Conservation (phyloP, 2,888 invertebrate species). For the Tetranychus truncatus region DNA sequence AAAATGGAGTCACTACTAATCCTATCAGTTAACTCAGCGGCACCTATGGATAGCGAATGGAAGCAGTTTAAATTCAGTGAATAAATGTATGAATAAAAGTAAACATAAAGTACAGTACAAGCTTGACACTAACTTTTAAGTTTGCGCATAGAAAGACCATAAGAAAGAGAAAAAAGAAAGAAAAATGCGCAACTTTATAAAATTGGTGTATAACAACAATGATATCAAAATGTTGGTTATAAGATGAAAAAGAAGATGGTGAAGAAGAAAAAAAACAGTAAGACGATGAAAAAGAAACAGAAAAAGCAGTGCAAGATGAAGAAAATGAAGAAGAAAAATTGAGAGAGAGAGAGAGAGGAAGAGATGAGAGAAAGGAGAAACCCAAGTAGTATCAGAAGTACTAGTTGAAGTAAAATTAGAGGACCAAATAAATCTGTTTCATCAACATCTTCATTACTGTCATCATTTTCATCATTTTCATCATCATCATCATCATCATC, state of each 20-base stretch:
- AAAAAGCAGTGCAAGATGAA: not conserved
- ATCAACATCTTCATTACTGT: slow-evolving; percentile 1
- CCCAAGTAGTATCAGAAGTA: not conserved
- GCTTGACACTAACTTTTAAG: too few species aligned
- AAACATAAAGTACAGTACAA: too few species aligned
- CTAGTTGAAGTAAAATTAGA: not conserved
- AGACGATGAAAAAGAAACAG: not conserved
- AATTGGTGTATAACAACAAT: not conserved
- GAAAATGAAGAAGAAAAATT: not conserved
- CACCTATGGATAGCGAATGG: too few species aligned
- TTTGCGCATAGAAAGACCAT: too few species aligned
- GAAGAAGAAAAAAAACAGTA: not conserved
- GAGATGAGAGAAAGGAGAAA: not conserved
- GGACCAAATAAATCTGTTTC: slow-evolving; percentile 7
- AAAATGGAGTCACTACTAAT: not conserved
- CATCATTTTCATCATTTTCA: not conserved
- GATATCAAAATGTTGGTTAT: not conserved
- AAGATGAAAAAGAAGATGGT: not conserved
- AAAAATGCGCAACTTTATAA: not conserved
- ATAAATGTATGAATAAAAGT: too few species aligned
- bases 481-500: not conserved
- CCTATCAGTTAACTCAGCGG: too few species aligned
- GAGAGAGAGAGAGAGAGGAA: slow-evolving; percentile 13
- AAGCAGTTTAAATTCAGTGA: too few species aligned
- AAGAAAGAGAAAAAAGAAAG: too few species aligned